Evolutionary conservation across 2,888 invertebrate species (phyloP).

Genomic region (Hirtodrosophila duncani): DNA sequence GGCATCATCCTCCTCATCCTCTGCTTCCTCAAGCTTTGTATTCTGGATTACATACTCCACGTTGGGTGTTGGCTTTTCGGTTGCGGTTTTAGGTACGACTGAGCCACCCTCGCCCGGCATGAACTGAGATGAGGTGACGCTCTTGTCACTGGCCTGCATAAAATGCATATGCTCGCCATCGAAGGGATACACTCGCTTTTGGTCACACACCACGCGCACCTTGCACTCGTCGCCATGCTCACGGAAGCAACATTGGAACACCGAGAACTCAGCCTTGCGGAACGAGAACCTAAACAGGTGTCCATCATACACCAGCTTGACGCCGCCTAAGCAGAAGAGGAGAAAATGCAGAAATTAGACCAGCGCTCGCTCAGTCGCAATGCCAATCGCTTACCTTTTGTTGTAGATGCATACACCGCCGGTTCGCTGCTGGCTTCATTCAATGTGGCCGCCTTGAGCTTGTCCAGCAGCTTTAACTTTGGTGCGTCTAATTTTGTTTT

Average conservation of each 20-base stretch:
- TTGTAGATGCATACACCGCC: conserved; percentile 75
- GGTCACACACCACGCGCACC: conserved; percentile 74
- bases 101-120: conserved; percentile 51
- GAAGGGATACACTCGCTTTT: conserved; percentile 73
- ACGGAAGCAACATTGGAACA: conserved; percentile 76
- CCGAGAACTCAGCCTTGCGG: conserved; percentile 73
- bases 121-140: conserved; percentile 73
- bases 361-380: too few species aligned
- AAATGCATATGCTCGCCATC: conserved; percentile 75
- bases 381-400: conserved; percentile 67
- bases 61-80: conserved; percentile 13
- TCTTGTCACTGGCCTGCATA: conserved; percentile 76
- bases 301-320: conserved; percentile 75
- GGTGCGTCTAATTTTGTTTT: conserved; percentile 45
- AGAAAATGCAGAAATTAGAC: too few species aligned
- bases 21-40: conserved; percentile 8
- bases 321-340: conserved; percentile 70
- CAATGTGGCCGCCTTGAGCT: conserved; percentile 57
- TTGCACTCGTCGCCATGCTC: conserved; percentile 75
- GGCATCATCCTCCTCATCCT: conserved; percentile 22
- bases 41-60: conserved; percentile 24
- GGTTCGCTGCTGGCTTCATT: conserved; percentile 50
- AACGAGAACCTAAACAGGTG: conserved; percentile 76
- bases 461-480: conserved; percentile 57
- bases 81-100: conserved; percentile 2